Base-by-base conservation (phyloP, 2,888 invertebrate species). In the Philopedon plagiatum region DNA sequence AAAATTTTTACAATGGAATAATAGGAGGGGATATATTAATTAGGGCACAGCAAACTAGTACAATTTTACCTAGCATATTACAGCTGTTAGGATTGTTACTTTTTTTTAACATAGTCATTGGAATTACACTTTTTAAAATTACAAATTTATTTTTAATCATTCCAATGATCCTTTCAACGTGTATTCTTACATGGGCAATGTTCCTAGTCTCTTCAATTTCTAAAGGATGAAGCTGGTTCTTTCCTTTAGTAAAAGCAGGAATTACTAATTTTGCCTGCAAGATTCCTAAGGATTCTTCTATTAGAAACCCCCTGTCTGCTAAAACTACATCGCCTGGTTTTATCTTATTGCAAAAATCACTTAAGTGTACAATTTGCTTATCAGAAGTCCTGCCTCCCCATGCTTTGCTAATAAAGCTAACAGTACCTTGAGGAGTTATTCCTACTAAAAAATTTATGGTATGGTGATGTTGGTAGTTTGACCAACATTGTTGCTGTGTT, bases 391-490 rank as follows among this genome's bases (percentile, higher is more conserved):
- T 23, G 5, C 76, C 75, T 21, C 75, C 75, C 71, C 73, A 76
- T 26, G 41, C 73, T 26, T 75, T 60, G 60, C 69, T 69, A 51
- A 76, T 74, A 65, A 44, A 46, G 11, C 49, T 29, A n/a, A 63
- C 49, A 41, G 29, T 19, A 15, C 73, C 75, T 44, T 68, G 68
- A 3, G 75, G 73, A 23, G 72, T 70, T 11, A 75, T 72, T 29
- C 73, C 75, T 60, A 77, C 74, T 49, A 77, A 68, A 58, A 71
- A 69, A 72, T 77, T 77, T 11, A 77, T 57, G 2, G 75, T 77
- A 41, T 76, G 46, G 26, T 75, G 71, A 32, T 75, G 66, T 46
- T 75, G 75, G 54, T 77, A 73, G 46, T 73, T 71, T 5, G 75
- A 76, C 71, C 74, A 77, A 11, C 69, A 60, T 56, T 64, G 56